phyloP scores from a whole-genome alignment of 2,113 vertebrate species.

The Platysternon megacephalum region DNA sequence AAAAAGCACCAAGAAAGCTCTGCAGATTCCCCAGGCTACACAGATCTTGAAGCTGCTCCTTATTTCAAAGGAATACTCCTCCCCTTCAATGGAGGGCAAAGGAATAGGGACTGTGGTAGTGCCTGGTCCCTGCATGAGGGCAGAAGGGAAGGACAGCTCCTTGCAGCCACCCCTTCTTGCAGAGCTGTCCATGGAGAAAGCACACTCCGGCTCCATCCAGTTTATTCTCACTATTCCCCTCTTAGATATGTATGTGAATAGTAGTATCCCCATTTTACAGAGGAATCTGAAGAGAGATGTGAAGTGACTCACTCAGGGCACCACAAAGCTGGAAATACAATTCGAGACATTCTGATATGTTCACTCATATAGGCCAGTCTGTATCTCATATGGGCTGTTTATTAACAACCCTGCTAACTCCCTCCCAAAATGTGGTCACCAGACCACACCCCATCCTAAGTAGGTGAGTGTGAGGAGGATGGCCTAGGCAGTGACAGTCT shows the following conservation, averaged over 20 bases:
- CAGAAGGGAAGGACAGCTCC: background rate
- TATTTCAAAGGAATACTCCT: background rate
- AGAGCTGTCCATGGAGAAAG: background rate
- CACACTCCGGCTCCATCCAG: background rate
- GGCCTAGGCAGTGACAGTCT: background rate
- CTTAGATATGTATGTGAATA: background rate
- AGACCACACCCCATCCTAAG: background rate
- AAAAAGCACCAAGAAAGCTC: background rate
- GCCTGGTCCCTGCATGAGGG: background rate
- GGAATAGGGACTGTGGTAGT: background rate
- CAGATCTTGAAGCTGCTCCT: background rate
- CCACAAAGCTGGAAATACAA: background rate
- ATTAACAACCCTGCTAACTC: background rate
- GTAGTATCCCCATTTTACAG: background rate
- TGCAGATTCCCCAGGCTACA: background rate
- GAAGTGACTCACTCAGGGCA: background rate
- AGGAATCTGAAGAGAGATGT: background rate
- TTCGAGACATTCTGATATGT: background rate
- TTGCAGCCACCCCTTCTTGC: background rate
- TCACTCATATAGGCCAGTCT: background rate
- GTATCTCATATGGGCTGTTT: background rate
- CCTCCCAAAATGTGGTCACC: background rate
- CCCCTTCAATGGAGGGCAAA: background rate
- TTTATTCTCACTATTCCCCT: background rate
- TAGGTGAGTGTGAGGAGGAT: background rate